A percentile compares a stretch with the other conserved stretches of the same genome.
These are phyloP conservation scores for Tretioscincus oriximinensis DNA, from an alignment of 2,113 vertebrate species.

Conservation along the genomic window DNA sequence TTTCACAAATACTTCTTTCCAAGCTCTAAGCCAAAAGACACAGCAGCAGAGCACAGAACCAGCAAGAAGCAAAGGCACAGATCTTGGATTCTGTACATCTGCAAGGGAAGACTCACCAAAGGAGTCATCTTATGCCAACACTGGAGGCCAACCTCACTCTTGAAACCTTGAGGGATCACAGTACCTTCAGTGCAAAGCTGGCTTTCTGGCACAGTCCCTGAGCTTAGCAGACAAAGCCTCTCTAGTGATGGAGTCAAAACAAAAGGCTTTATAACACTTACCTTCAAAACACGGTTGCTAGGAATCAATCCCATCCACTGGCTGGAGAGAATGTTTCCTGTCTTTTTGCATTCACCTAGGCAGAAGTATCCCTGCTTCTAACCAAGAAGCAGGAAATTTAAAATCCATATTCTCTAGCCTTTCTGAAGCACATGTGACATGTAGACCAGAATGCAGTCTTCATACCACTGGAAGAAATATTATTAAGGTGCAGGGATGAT, in stretches of 20 bases:
- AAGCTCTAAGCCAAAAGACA: conserved; percentile 57
- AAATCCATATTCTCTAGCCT: no score
- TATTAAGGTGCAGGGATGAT: no score
- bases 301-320: no score
- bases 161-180: neutral
- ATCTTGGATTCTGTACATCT: accelerated
- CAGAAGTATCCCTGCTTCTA: no score
- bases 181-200: accelerated
- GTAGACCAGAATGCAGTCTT: no score
- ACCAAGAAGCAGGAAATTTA: no score
- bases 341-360: no score
- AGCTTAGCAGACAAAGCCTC: neutral
- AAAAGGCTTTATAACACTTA: no score
- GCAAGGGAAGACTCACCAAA: accelerated
- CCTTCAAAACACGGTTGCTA: no score
- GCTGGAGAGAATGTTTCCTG: no score
- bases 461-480: no score
- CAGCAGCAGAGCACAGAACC: conserved; percentile 35
- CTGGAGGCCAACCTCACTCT: accelerated
- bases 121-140: accelerated
- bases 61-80: neutral
- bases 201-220: accelerated
- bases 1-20: conserved; percentile 66
- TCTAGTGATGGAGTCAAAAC: neutral
- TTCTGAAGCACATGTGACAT: no score